These are phyloP conservation scores for Chaetogeoica ovagalla DNA, from an alignment of 2,888 invertebrate genomes.

Conservation along the genomic window DNA sequence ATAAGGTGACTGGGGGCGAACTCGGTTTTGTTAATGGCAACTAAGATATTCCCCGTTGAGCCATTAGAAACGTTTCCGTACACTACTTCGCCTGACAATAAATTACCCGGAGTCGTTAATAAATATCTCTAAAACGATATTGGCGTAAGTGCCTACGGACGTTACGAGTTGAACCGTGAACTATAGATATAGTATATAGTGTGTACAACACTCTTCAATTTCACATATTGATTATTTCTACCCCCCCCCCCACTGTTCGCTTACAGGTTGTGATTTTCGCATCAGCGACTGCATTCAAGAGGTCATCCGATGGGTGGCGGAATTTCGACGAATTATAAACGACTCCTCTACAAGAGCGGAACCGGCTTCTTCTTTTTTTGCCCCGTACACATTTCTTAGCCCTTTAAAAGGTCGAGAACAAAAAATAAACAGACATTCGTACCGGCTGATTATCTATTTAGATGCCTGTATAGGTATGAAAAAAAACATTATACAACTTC, in stretches of 20 bases:
- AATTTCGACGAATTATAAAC: neutral
- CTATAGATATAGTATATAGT: too few relatives aligned
- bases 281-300: neutral
- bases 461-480: too few relatives aligned
- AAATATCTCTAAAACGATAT: slow-evolving; percentile 37
- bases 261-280: neutral
- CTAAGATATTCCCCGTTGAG: slow-evolving; percentile 3
- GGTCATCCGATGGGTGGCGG: neutral
- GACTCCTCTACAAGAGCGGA: too few relatives aligned
- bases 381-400: too few relatives aligned
- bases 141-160: slow-evolving; percentile 14
- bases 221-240: slow-evolving; percentile 15
- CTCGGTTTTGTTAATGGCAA: slow-evolving; percentile 26
- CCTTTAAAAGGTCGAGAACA: too few relatives aligned
- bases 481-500: too few relatives aligned
- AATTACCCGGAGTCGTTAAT: slow-evolving; percentile 38
- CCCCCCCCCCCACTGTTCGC: neutral
- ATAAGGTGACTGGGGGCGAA: neutral
- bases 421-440: too few relatives aligned
- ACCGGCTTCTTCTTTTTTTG: too few relatives aligned
- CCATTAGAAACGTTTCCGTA: slow-evolving; percentile 2
- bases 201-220: neutral
- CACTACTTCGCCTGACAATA: slow-evolving; percentile 9
- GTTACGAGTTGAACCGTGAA: slow-evolving; percentile 1
- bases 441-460: too few relatives aligned